Percentiles rank a stretch among this genome's conserved stretches.
Evolutionary conservation across 2,113 vertebrate genomes (phyloP).

Genomic region (Ictidomys tridecemlineatus): DNA sequence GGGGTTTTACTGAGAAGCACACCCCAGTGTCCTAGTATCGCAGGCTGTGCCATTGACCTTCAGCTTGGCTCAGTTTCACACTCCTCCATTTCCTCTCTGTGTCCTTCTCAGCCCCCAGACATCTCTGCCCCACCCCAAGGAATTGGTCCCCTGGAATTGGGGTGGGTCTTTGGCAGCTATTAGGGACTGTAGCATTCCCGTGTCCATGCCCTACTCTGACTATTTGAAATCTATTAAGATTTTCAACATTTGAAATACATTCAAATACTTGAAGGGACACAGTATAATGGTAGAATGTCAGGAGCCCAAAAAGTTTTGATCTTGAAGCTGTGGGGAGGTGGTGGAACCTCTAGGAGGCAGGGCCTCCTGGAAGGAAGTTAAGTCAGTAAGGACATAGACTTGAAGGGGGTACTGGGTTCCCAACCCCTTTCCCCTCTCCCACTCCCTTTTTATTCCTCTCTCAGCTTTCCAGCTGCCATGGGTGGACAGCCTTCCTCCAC

Average conservation of each 20-base stretch:
- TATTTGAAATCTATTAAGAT: conserved; percentile 22
- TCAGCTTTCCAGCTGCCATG: not conserved
- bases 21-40: not conserved
- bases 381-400: no score
- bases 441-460: not conserved
- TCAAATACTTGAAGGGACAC: not conserved
- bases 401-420: not conserved
- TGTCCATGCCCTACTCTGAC: not conserved
- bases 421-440: not conserved
- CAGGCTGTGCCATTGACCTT: not conserved
- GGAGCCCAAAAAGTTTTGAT: not conserved
- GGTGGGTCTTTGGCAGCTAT: not conserved
- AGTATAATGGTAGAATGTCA: not conserved
- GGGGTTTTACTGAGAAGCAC: not conserved
- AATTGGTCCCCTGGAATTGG: fast-evolving
- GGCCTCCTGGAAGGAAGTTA: not conserved
- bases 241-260: not conserved
- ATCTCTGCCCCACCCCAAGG: not conserved
- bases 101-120: not conserved
- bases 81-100: no score
- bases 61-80: not conserved
- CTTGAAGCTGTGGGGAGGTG: not conserved
- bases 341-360: not conserved
- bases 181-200: not conserved
- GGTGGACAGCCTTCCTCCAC: not conserved